Conservation (phyloP, 2,888 invertebrate species). For the Cylindroiulus punctatus region DNA sequence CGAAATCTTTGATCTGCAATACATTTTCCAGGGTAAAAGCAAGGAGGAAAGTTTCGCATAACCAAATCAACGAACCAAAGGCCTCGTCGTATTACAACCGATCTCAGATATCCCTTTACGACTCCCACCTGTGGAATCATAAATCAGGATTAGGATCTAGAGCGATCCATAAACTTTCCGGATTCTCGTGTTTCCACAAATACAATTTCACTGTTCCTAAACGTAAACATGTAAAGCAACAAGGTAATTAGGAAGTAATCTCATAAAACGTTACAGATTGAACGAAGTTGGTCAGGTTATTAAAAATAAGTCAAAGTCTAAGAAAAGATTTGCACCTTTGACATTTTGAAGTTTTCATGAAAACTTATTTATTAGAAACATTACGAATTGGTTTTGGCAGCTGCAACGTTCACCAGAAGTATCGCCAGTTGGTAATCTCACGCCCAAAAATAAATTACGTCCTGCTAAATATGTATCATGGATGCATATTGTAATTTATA, state of each 20-base stretch:
- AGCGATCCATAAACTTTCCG: background rate
- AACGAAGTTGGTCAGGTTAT: too few relatives aligned
- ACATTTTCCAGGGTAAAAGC: background rate
- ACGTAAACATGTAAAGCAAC: background rate
- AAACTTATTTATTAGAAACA: too few relatives aligned
- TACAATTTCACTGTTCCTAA: background rate
- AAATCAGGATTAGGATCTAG: constrained; percentile 12
- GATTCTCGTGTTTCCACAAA: background rate
- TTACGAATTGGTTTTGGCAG: too few relatives aligned
- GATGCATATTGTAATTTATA: too few relatives aligned
- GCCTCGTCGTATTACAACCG: background rate
- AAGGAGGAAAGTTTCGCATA: background rate
- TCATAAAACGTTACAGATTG: background rate
- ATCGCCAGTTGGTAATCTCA: too few relatives aligned
- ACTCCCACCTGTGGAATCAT: constrained; percentile 19
- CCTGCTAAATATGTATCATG: too few relatives aligned
- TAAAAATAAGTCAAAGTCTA: too few relatives aligned
- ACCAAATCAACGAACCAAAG: background rate
- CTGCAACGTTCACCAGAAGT: too few relatives aligned
- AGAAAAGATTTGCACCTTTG: too few relatives aligned
- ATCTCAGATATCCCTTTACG: constrained; percentile 37
- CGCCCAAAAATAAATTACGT: too few relatives aligned
- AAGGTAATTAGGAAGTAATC: background rate
- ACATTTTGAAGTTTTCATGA: too few relatives aligned
- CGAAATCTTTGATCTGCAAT: background rate